Evolutionary conservation across 2,113 vertebrate species (phyloP).

Genomic region (Atractosteus spatula): DNA sequence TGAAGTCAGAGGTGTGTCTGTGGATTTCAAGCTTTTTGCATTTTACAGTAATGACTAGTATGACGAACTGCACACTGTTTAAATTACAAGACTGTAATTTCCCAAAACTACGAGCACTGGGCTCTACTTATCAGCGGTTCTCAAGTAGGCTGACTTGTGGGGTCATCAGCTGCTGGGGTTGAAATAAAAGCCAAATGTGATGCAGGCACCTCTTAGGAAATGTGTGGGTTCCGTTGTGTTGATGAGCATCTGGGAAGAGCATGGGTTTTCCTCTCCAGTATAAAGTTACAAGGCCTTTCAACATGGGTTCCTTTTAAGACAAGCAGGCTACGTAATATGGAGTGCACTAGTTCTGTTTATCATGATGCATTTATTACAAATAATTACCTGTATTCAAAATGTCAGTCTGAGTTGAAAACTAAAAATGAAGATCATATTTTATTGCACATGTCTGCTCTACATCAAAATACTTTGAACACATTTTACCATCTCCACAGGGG

Average conservation of each 20-base stretch:
- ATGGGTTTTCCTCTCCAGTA: background rate
- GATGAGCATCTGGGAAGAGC: conserved; percentile 2
- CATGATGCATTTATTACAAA: background rate
- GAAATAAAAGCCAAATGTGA: conserved; percentile 7
- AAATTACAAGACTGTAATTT: too few relatives aligned
- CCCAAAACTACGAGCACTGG: too few relatives aligned
- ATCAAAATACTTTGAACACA: too few relatives aligned
- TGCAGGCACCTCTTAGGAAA: background rate
- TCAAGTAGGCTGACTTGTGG: too few relatives aligned
- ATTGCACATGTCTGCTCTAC: too few relatives aligned
- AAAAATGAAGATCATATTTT: background rate
- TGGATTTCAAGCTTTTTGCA: too few relatives aligned
- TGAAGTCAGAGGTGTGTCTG: too few relatives aligned
- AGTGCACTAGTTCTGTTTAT: background rate
- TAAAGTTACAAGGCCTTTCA: background rate
- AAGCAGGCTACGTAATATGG: background rate
- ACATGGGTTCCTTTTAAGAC: background rate
- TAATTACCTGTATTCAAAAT: background rate
- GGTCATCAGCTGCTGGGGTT: too few relatives aligned
- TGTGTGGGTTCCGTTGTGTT: conserved; percentile 10
- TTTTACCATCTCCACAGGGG: too few relatives aligned
- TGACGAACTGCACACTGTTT: too few relatives aligned
- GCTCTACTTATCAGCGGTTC: too few relatives aligned
- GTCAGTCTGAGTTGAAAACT: background rate
- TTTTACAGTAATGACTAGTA: too few relatives aligned